Evolutionary conservation across 2,113 vertebrate genomes (phyloP).

Genomic region (Sander vitreus): DNA sequence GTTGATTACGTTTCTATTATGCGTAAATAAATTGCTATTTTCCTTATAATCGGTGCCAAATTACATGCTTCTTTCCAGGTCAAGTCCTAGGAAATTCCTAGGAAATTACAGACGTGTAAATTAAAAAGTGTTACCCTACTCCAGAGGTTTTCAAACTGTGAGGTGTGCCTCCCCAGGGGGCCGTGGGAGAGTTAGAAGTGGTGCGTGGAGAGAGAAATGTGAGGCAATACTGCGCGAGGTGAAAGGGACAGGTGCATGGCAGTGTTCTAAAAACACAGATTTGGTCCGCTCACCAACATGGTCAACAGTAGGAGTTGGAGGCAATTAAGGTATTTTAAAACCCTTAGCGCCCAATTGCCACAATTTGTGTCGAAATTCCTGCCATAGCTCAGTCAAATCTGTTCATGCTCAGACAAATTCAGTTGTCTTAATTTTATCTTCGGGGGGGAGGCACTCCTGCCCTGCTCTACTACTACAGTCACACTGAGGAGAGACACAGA

Average conservation of each 20-base stretch:
- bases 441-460: too few species aligned
- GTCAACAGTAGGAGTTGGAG: neutral
- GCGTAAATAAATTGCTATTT: neutral
- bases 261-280: neutral
- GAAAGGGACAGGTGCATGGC: neutral
- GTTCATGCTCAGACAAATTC: too few species aligned
- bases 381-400: too few species aligned
- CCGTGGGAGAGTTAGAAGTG: neutral
- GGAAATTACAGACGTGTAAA: conserved; percentile 9
- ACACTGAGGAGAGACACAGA: too few species aligned
- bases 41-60: neutral
- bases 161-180: neutral
- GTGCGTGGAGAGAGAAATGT: neutral
- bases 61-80: neutral
- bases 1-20: too few species aligned
- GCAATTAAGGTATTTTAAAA: neutral
- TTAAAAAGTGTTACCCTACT: neutral
- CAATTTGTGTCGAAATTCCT: too few species aligned
- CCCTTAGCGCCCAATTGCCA: too few species aligned
- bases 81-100: neutral
- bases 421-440: too few species aligned
- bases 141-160: neutral
- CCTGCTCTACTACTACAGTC: too few species aligned
- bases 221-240: neutral
- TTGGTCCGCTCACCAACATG: neutral